A percentile compares a stretch with the other conserved stretches of the same genome.
Evolutionary conservation across 2,797 vertebrate species (phyloP).

Genomic region (Tapirus indicus): DNA sequence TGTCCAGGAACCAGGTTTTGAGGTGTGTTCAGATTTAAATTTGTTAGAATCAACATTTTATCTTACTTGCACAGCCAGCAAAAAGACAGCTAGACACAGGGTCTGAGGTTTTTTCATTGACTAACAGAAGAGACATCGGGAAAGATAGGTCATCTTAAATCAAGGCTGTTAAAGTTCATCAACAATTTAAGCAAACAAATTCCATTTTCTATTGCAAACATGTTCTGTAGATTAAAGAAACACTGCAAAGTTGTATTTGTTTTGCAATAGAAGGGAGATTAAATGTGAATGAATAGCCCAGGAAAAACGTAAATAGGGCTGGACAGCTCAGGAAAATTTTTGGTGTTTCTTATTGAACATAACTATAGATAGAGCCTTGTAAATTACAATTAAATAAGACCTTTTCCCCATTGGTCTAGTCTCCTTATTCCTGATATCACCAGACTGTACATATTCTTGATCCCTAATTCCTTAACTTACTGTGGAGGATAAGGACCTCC

Average conservation of each 20-base stretch:
- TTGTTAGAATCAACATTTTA: neutral
- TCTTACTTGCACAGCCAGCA: neutral
- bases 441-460: neutral
- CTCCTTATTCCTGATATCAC: conserved; percentile 7
- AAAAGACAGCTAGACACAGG: neutral
- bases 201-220: neutral
- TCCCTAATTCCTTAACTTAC: neutral
- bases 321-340: neutral
- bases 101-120: neutral
- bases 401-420: neutral
- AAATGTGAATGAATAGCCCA: neutral
- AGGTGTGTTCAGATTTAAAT: neutral
- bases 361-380: neutral
- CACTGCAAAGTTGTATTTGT: neutral
- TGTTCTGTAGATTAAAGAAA: neutral
- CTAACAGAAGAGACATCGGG: neutral
- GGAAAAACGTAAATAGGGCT: neutral
- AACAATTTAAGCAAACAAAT: neutral
- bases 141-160: neutral
- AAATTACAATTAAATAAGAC: neutral
- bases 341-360: neutral
- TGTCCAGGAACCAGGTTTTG: neutral
- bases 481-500: neutral
- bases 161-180: neutral
- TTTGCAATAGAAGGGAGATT: neutral